Evolutionary conservation across 2,113 vertebrate species (phyloP), one percentile per base, ranked within the genome.

Genomic region (Dolichotis patagonum): DNA sequence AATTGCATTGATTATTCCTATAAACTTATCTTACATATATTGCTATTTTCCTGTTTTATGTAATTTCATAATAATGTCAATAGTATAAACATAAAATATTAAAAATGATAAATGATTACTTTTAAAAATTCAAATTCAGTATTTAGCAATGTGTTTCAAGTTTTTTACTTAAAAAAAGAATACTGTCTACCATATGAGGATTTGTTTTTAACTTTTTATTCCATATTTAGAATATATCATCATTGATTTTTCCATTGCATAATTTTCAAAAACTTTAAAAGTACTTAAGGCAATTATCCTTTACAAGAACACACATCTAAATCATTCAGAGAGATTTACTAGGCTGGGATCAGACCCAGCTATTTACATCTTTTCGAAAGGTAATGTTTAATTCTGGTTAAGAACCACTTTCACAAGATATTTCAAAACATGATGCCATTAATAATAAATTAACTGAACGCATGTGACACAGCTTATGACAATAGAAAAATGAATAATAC

Each of bases 171-270:
- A 56, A 54, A 60, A 89, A 80, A 89, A 75, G 24, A 69, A 69
- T 46, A 86, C 49, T 86, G 32, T 83, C 26, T 67, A 28, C 14
- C 81, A 69, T 80, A 84, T 83, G 49, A 91, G 30, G 4, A 60
- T 67, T 90, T 80, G 1, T 32, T 82, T 94, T 81, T 77, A 78
- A 1, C 3, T 65, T 83, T 91, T 97, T 20, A 56, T 6, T 92
- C 6, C 35, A 85, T 82, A 88, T 71, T 49, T 85, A 54, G 41
- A 95, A 58, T 52, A 56, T 30, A 41, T 85, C 6, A 85, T 46
- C 67, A 82, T 16, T 81, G 22, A 96, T 41, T 96, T 85, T 85
- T 86, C 91, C 17, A 83, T 2, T 69, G 63, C 84, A 80, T 80
- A 3, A 67, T 62, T n/a, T 95, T 8, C 3, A 91, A 80, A 85